A percentile compares a stretch with the other conserved stretches of the same genome.
Conservation (phyloP, 2,113 vertebrate genomes). For the Corvus moneduloides region DNA sequence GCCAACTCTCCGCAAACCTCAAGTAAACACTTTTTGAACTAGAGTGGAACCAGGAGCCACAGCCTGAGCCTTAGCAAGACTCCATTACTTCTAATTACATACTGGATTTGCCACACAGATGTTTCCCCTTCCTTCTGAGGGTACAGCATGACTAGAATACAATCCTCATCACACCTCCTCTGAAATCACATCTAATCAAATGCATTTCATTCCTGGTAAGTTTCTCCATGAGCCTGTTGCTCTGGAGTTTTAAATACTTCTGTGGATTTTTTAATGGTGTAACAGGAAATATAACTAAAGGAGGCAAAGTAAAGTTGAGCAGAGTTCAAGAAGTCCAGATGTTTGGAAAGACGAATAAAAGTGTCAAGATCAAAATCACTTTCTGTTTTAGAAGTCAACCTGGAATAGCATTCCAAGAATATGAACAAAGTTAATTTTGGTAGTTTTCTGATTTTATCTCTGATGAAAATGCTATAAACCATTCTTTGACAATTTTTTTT, state of each 20-base stretch:
- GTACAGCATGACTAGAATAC: background rate
- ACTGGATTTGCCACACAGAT: background rate
- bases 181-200: background rate
- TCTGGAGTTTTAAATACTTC: background rate
- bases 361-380: background rate
- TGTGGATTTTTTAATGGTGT: background rate
- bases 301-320: background rate
- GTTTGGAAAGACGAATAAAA: slow-evolving; percentile 2
- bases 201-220: background rate
- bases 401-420: background rate
- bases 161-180: background rate
- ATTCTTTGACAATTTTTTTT: background rate
- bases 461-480: background rate
- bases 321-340: background rate
- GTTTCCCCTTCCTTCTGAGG: background rate
- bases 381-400: background rate
- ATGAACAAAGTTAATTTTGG: background rate
- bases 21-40: background rate
- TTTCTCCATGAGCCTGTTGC: background rate
- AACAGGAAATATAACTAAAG: background rate
- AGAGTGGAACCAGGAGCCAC: background rate
- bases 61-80: background rate
- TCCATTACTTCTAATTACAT: background rate
- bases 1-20: fast-evolving
- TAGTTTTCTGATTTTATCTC: background rate